Evolutionary conservation across 2,113 vertebrate species (phyloP), one percentile per base, ranked within the genome.

Genomic region (Telmatochromis sp.): DNA sequence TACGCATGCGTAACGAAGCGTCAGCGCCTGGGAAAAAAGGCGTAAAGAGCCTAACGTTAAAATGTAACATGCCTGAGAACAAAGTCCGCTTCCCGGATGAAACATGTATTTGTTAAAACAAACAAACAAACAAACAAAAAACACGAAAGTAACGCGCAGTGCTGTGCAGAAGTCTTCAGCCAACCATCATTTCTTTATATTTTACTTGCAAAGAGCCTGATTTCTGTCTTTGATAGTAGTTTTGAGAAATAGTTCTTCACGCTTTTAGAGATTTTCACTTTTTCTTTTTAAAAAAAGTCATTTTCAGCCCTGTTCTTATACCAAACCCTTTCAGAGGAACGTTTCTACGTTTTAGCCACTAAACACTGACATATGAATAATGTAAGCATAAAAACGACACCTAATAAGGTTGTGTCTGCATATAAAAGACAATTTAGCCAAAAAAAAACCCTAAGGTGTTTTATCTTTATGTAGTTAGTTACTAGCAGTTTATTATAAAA

Each of bases 1-100:
- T 93, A 93, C 93, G 95, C 45, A 87, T 51, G 33, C 73, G 9
- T 17, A 75, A 75, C 42, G 23, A 75, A 75, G 23, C 9, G 14
- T 47, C 14, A 28, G 21, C 4, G 13, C 7, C 37, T 26, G 65
- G 3, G 9, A 0, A 1, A 7, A 75, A 75, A 49, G 10, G 26
- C 2, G 23, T 49, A 5, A 75, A 75, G 23, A 75, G 12, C 68
- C 9, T 42, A 4, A 6, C 12, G 65, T 70, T 70, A 70, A 70
- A 70, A 70, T 70, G 21, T 42, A 47, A 47, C 31, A 45, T 10
- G 54, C 37, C 42, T 23, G 14, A 68, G 70, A 84, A n/a, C 87
- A 89, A 91, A 91, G 85, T 86, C 68, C 54, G 86, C 17, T 28
- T 49, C 23, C 7, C 42, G 70, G 42, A 11, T 28, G 15, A 28